Evolutionary conservation across 2,113 vertebrate genomes (phyloP), one percentile per base, ranked within the genome.

Genomic region (Datnioides undecimradiatus): DNA sequence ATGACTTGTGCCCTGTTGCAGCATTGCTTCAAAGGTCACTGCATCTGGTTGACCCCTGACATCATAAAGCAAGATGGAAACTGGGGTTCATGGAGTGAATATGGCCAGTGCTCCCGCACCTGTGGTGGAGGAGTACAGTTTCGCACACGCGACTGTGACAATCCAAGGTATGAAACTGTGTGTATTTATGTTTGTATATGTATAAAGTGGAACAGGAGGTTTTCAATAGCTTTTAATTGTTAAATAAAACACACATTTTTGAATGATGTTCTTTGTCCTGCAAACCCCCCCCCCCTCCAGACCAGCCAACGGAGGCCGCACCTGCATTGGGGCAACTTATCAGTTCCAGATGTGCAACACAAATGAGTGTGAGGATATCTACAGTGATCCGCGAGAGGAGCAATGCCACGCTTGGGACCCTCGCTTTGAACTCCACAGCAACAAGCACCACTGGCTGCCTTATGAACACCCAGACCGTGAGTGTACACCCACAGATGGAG

Each of bases 1-100:
- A 5, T 83, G 25, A 75, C 14, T 38, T 40, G 36, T 66, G 33
- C 38, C 12, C 65, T 88, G 46, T 91, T 88, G 63, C 87, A 99
- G 98, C 97, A 99, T 70, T 99, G 98, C 93, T 99, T 99, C 87
- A 99, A 98, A 94, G 98, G 98, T 71, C 97, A 98, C 89, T 99
- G 98, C 90, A 96, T 98, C 93, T 98, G 96, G 97, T 93, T 99
- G 51, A 99, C 97, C 1, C 96, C 96, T 14, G 97, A 99, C 91
- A 96, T 99, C 90, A 95, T 98, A 87, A 97, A 97, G 84, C 96
- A 96, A 82, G 97, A 99, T 5, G 98, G 98, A n/a, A 97, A 96
- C 92, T 99, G 98, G 98, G 97, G 97, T 0, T 79, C 94, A 6
- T 99, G 98, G 98, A 99, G 97, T 68, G 96, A 97, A 51, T 99